phyloP scores from a whole-genome alignment of 2,888 invertebrate species.

The Drosophila limbata region DNA sequence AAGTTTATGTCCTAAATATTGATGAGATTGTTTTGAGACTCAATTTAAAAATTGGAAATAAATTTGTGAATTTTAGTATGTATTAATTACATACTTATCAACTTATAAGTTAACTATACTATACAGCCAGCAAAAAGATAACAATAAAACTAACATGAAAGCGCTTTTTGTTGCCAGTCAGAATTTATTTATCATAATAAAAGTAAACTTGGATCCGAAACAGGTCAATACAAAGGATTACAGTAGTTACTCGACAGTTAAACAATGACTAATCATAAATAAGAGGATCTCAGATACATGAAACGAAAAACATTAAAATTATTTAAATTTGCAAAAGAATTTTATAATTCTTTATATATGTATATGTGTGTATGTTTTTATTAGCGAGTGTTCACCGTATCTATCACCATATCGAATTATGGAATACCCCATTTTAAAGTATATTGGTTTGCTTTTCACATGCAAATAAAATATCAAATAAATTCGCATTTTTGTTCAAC shows the following conservation, averaged over 20 bases:
- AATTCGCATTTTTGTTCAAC: conserved; percentile 34
- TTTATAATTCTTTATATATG: not conserved
- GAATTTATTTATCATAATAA: conserved; percentile 30
- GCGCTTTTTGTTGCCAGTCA: conserved; percentile 19
- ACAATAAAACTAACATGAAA: conserved; percentile 29
- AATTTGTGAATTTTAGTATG: conserved; percentile 13
- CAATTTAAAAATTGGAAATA: conserved; percentile 8
- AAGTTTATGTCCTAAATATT: not conserved
- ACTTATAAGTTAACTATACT: conserved; percentile 4
- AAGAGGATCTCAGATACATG: not conserved
- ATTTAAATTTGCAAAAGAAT: not conserved
- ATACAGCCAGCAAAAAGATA: not conserved
- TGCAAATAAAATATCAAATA: conserved; percentile 37
- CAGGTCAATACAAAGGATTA: conserved; percentile 4
- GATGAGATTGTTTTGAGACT: not conserved
- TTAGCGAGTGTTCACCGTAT: conserved; percentile 6
- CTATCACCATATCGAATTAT: conserved; percentile 9
- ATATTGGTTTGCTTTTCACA: conserved; percentile 20
- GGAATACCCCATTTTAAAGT: conserved; percentile 3
- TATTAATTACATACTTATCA: conserved; percentile 12
- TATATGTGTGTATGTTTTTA: too few relatives aligned
- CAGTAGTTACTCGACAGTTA: conserved; percentile 2
- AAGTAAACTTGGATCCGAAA: conserved; percentile 13
- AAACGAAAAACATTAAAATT: not conserved
- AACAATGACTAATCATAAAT: not conserved